Percentiles rank a stretch among this genome's conserved stretches.
Conservation (phyloP, 2,888 invertebrate genomes). For the Plagodis pulveraria region DNA sequence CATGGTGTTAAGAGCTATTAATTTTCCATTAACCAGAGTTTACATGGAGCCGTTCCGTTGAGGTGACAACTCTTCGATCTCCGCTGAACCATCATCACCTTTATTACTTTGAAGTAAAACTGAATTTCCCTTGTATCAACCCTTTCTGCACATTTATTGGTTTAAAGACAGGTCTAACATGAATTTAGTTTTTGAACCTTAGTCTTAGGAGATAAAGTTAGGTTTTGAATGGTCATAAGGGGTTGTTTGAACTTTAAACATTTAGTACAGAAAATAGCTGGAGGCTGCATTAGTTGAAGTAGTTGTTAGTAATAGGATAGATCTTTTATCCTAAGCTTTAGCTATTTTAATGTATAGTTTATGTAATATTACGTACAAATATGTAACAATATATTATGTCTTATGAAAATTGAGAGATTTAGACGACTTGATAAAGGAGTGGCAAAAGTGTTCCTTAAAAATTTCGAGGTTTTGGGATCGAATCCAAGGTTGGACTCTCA, state of each 20-base stretch:
- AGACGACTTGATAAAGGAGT: too few relatives aligned
- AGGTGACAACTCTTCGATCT: not conserved
- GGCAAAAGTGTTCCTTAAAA: too few relatives aligned
- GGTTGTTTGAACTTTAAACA: not conserved
- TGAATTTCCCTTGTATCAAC: not conserved
- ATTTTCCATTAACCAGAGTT: conserved; percentile 5
- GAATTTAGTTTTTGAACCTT: not conserved
- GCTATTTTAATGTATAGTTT: not conserved
- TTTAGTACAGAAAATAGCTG: not conserved
- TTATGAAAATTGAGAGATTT: too few relatives aligned
- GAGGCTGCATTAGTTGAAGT: not conserved
- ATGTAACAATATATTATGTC: too few relatives aligned
- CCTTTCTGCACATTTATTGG: not conserved
- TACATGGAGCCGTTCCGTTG: not conserved
- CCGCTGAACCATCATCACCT: not conserved
- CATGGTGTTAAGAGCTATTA: conserved; percentile 8
- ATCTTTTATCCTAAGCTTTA: not conserved
- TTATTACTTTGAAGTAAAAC: not conserved
- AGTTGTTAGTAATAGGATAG: not conserved
- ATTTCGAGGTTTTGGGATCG: too few relatives aligned
- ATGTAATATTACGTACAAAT: too few relatives aligned
- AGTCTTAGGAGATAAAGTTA: not conserved
- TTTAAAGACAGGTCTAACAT: not conserved
- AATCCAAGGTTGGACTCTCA: too few relatives aligned
- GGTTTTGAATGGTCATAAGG: not conserved